Conservation (phyloP, 2,113 vertebrate species). For the Shinisaurus crocodilurus region DNA sequence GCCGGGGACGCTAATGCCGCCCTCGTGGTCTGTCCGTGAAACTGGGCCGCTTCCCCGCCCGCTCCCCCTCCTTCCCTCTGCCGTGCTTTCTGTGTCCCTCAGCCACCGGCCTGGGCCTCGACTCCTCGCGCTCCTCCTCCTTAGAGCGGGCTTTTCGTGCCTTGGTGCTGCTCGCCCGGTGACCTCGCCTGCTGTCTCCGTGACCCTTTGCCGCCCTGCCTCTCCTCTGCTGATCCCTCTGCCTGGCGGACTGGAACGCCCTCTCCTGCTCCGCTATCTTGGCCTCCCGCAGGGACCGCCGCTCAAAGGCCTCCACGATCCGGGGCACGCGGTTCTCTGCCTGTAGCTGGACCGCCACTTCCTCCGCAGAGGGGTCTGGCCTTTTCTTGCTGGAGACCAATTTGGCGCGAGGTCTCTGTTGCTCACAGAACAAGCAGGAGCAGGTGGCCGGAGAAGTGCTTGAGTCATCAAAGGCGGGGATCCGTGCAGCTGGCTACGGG, state of each 20-base stretch:
- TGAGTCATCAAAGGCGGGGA: not conserved
- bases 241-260: not conserved
- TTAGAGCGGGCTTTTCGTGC: not conserved
- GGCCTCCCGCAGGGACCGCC: constrained; percentile 14
- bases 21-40: not conserved
- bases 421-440: constrained; percentile 31
- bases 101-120: not conserved
- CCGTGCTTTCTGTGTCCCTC: not conserved
- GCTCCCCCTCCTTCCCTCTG: not conserved
- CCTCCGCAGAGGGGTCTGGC: not conserved
- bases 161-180: too few relatives aligned
- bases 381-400: not conserved
- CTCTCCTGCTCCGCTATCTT: not conserved
- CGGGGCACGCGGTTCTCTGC: not conserved
- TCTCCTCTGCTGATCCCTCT: too few relatives aligned
- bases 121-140: not conserved
- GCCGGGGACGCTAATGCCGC: not conserved
- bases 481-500: not conserved
- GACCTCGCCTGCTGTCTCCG: not conserved
- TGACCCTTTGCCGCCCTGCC: not conserved
- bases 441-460: not conserved
- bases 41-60: not conserved
- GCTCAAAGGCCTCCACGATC: constrained; percentile 33
- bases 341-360: not conserved
- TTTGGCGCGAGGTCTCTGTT: not conserved